Conservation (phyloP, 92 coral and sea anemone genomes). For the Heteractis magnifica region DNA sequence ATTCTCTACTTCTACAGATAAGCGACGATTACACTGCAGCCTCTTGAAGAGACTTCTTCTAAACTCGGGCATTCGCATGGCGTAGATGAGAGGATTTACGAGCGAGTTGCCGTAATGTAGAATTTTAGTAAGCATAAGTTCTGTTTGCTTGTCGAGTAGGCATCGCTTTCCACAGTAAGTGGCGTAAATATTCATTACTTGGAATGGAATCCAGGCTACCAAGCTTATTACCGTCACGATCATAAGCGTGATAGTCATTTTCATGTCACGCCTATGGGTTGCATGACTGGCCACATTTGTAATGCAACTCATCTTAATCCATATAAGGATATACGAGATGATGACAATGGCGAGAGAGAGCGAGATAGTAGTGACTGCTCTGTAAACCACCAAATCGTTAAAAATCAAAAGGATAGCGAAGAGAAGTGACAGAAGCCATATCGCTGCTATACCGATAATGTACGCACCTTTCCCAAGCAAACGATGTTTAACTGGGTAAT, state of each 20-base stretch:
- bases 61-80: slow-evolving; percentile 19
- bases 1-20: not conserved
- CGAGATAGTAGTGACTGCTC: not conserved
- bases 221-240: slow-evolving; percentile 20
- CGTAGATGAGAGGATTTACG: slow-evolving; percentile 16
- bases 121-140: not conserved
- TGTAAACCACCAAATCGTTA: no score
- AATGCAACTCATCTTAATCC: not conserved
- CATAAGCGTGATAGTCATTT: slow-evolving; percentile 14
- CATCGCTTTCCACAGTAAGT: not conserved
- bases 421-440: slow-evolving; percentile 17
- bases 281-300: not conserved
- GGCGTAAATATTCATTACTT: not conserved
- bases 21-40: not conserved
- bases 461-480: slow-evolving; percentile 2
- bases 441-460: slow-evolving; percentile 12
- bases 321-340: slow-evolving; percentile 10
- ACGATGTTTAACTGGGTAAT: slow-evolving; percentile 35
- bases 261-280: not conserved
- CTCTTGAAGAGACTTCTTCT: slow-evolving; percentile 4
- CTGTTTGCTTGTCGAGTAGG: not conserved
- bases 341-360: not conserved
- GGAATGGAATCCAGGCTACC: slow-evolving; percentile 22
- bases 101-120: slow-evolving; percentile 24
- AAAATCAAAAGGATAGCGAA: not conserved